These are phyloP conservation scores for Tyrannus savana DNA, from an alignment of 2,113 vertebrate species.

Conservation along the genomic window DNA sequence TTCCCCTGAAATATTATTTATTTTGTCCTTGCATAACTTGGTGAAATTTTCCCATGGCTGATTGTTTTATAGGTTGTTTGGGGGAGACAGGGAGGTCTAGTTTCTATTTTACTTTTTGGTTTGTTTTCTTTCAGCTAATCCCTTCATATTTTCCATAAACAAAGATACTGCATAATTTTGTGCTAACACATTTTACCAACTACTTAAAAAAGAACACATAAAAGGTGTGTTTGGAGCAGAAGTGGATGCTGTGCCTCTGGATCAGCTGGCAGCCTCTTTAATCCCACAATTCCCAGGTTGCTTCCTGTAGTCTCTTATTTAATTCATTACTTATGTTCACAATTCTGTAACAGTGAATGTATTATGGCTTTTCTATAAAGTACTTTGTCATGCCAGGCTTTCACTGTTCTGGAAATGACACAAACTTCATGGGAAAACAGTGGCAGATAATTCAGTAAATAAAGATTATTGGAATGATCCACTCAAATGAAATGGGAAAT, in stretches of 20 bases:
- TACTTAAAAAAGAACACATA: not conserved
- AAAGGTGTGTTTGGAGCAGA: not conserved
- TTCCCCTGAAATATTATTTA: not conserved
- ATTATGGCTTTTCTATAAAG: not conserved
- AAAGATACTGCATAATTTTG: not conserved
- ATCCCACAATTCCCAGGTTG: not conserved
- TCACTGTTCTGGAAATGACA: not conserved
- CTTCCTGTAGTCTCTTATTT: not conserved
- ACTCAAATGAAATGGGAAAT: not conserved
- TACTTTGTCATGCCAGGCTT: not conserved
- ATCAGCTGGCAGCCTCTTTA: not conserved
- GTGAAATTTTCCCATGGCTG: not conserved
- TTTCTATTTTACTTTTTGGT: fast-evolving
- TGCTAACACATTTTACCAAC: not conserved
- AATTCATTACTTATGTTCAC: not conserved
- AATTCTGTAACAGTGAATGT: not conserved
- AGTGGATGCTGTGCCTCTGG: not conserved
- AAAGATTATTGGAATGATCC: not conserved
- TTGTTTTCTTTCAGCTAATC: not conserved
- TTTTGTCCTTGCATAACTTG: not conserved
- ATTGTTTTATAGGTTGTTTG: not conserved
- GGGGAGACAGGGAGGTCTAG: not conserved
- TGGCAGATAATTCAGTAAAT: not conserved
- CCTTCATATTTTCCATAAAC: not conserved
- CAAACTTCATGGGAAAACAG: not conserved